Base-by-base conservation (phyloP, 2,113 vertebrate genomes). In the Cettia cetti region DNA sequence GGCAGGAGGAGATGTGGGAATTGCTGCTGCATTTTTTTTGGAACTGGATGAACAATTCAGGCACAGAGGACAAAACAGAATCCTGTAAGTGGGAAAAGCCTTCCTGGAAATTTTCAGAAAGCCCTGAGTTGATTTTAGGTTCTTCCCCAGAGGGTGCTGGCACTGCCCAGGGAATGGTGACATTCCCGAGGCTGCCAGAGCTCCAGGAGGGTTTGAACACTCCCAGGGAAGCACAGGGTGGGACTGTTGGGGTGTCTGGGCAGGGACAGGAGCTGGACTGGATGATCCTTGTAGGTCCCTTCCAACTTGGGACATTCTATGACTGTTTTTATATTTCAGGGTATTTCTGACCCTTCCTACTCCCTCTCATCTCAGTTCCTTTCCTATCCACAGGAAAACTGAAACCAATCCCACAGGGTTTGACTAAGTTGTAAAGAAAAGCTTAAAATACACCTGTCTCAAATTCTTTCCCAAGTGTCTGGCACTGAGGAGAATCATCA, bases 121-220 rank as follows among this genome's bases (percentile, higher is more conserved):
- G 47, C 11, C 7, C 8, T 18, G 6, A 40, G 40, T 31, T 35
- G 26, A 26, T 31, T 57, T 57, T 24, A 16, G 10, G 10, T 11
- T 85, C 35, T 57, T 65, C 4, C 6, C 15, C 60, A 16, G n/a
- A 49, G 42, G 24, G 10, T 56, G 50, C 9, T 45, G 57, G 30
- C 39, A 18, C 39, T 72, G 33, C 18, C 33, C n/a, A 54, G 49
- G 50, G 40, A 39, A 56, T 47, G 69, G n/a, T 1, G 7, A 20
- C 24, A 8, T 11, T 15, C 19, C 70, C n/a, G 5, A 20, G 19
- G 30, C 59, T 84, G n/a, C 19, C 82, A 74, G 40, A 84, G n/a
- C 40, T 23, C 30, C 60, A n/a, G 82, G 19, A 39, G 13, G 0
- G 2, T n/a, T 49, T n/a, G 60, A 74, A 0, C 3, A 1, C 24